Evolutionary conservation across 2,113 vertebrate genomes (phyloP), one percentile per base, ranked within the genome.

Genomic region (Menidia beryllina): DNA sequence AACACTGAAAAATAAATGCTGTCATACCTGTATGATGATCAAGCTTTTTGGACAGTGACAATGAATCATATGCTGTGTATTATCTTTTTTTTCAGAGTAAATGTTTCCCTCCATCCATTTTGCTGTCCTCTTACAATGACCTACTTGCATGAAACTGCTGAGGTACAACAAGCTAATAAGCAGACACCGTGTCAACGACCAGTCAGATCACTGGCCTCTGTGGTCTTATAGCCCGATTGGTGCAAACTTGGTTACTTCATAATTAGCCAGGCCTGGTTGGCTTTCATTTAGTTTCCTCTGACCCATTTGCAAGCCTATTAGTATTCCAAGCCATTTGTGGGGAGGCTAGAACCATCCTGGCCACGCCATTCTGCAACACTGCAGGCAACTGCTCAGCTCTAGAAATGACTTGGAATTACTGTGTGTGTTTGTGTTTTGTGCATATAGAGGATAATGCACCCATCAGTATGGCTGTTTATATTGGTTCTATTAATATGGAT

Each of bases 261-360:
- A 69, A 75, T 75, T 82, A 81, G 55, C 72, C 53, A 49, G 51
- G 34, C 62, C 74, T 69, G 77, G 60, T 81, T 89, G 82, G 79
- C 83, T 79, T 83, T 68, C 79, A 79, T 91, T 85, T 86, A 77
- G 81, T 72, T 86, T 76, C 67, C 76, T 48, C 84, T 88, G 89
- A 89, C 89, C 90, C 83, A 83, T 86, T 86, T 90, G 77, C 48
- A 38, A 79, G 63, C 30, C 21, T 39, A 74, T 90, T 88, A 84
- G 75, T 72, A 90, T 90, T 88, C 86, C n/a, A 38, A 74, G 36
- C 82, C 69, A 81, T 72, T 87, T 79, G 83, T 73, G 74, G 70
- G n/a, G 67, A 60, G 76, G 63, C 72, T 75, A 68, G 79, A 84
- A 70, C 75, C 66, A 64, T 76, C 75, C 58, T 62, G 80, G 75